phyloP scores from a whole-genome alignment of 2,888 invertebrate species.

The Drosophila silvestris region DNA sequence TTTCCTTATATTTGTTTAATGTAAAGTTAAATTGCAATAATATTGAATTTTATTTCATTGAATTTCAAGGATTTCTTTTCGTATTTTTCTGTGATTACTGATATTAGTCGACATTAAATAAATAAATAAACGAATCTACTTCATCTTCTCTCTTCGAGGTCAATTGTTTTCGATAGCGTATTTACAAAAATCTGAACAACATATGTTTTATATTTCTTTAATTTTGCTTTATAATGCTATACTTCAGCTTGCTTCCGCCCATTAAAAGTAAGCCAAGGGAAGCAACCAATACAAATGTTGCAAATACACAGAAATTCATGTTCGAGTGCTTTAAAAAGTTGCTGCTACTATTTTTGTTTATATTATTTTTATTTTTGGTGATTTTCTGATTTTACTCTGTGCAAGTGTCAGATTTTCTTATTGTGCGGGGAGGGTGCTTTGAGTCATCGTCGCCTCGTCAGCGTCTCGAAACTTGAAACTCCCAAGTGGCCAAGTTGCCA shows the following conservation, averaged over 20 bases:
- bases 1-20: rapidly evolving
- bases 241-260: neutral
- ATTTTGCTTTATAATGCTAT: neutral
- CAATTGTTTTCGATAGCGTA: neutral
- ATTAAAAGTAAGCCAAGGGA: neutral
- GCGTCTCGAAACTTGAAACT: constrained; percentile 42
- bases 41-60: neutral
- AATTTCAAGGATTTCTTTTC: rapidly evolving
- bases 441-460: constrained; percentile 44
- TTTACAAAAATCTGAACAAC: neutral
- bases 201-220: neutral
- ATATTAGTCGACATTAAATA: neutral
- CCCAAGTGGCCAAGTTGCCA: constrained; percentile 46
- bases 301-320: constrained; percentile 22
- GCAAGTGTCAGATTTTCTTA: constrained; percentile 16
- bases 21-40: neutral
- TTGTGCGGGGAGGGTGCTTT: constrained; percentile 4
- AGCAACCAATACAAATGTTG: neutral
- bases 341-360: constrained; percentile 8
- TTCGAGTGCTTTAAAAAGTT: constrained; percentile 34
- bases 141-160: neutral
- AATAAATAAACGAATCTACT: neutral
- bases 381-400: constrained; percentile 1
- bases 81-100: neutral
- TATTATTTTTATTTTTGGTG: neutral